These are phyloP conservation scores for Eledona agricola DNA, from an alignment of 2,888 invertebrate species.

Conservation along the genomic window DNA sequence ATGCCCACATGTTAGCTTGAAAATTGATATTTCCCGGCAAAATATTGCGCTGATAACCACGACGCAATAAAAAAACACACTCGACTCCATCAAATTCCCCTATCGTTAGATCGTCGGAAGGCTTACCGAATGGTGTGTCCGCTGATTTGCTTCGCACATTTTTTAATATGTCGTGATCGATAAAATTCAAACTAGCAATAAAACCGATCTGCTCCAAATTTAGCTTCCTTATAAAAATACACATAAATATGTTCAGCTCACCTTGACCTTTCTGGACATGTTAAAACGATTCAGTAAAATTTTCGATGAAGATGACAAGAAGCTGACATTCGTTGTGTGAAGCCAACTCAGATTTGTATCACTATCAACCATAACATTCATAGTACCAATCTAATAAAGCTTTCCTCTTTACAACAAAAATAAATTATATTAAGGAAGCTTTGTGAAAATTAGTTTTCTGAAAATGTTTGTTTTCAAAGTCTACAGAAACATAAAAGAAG, in stretches of 20 bases:
- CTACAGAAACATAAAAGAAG: too few species aligned
- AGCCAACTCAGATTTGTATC: too few species aligned
- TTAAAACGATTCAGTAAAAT: too few species aligned
- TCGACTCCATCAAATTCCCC: slow-evolving; percentile 82
- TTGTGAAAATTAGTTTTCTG: too few species aligned
- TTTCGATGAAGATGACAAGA: too few species aligned
- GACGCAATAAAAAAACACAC: slow-evolving; percentile 79
- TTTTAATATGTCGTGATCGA: slow-evolving; percentile 84
- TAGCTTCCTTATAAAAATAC: slow-evolving; percentile 60
- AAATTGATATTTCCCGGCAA: slow-evolving; percentile 93
- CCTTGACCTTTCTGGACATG: slow-evolving; percentile 28
- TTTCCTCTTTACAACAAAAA: too few species aligned
- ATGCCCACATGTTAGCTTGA: slow-evolving; percentile 95
- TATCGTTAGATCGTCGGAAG: slow-evolving; percentile 76
- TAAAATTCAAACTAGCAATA: slow-evolving; percentile 95
- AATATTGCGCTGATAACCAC: slow-evolving; percentile 74
- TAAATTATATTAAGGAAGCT: too few species aligned
- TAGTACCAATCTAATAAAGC: too few species aligned
- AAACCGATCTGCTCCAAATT: too few species aligned
- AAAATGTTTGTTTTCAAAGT: too few species aligned
- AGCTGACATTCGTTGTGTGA: too few species aligned
- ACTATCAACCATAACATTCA: too few species aligned
- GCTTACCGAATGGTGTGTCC: slow-evolving; percentile 79
- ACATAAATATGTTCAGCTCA: neutral
- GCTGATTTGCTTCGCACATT: slow-evolving; percentile 72